A percentile compares a stretch with the other conserved stretches of the same genome.
Conservation (phyloP, 2,797 vertebrate genomes). For the Erpetoichthys calabaricus region DNA sequence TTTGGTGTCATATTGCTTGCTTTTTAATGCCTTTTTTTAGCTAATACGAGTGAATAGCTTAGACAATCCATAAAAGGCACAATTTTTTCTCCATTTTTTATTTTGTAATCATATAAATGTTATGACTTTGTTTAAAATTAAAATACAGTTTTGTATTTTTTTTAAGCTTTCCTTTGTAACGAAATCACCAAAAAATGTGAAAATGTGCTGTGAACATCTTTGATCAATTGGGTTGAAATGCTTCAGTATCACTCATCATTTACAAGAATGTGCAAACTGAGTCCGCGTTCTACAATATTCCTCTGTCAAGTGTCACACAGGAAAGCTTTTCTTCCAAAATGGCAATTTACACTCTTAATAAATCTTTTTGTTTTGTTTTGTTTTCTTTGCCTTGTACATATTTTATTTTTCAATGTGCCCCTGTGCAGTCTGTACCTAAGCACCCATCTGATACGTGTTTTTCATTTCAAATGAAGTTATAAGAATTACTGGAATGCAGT, state of each 20-base stretch:
- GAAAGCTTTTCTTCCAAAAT: too few species aligned
- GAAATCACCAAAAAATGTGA: slow-evolving; percentile 19
- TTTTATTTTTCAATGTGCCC: too few species aligned
- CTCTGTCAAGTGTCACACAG: slow-evolving; percentile 5
- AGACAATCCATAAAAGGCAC: slow-evolving; percentile 36
- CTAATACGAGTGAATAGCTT: slow-evolving; percentile 16
- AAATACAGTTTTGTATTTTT: slow-evolving; percentile 24
- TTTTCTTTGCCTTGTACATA: too few species aligned
- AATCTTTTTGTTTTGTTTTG: too few species aligned
- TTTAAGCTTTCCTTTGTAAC: slow-evolving; percentile 22
- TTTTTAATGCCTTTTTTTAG: too few species aligned
- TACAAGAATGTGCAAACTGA: not conserved
- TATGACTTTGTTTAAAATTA: slow-evolving; percentile 12
- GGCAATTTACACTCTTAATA: too few species aligned
- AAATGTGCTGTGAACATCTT: not conserved
- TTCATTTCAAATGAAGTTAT: not conserved
- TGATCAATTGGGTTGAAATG: not conserved
- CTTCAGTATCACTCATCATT: slow-evolving; percentile 13
- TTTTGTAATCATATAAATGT: slow-evolving; percentile 3
- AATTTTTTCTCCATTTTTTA: slow-evolving; percentile 6
- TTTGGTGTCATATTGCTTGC: too few species aligned
- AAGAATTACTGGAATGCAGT: not conserved
- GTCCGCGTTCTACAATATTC: not conserved
- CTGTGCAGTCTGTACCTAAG: too few species aligned
- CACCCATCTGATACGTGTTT: too few species aligned